Evolutionary conservation across 2,888 invertebrate species (phyloP).

Genomic region (Amphipoea lucens): DNA sequence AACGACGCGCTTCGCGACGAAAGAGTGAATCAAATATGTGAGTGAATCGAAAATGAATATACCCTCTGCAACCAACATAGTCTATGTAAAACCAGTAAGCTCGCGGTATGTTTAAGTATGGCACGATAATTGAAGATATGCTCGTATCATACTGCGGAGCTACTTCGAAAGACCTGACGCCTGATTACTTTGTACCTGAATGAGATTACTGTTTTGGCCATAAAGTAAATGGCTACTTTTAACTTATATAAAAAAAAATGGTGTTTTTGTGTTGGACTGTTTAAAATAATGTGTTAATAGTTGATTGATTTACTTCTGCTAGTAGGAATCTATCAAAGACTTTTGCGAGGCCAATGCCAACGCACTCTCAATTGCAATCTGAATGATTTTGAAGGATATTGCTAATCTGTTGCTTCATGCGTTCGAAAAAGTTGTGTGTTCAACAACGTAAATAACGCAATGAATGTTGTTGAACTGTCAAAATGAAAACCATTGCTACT

Average conservation of each 20-base stretch:
- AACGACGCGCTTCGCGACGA: neutral
- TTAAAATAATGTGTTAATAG: neutral
- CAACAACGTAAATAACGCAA: too few relatives aligned
- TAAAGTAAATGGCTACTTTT: constrained; percentile 47
- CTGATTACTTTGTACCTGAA: constrained; percentile 78
- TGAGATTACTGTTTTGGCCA: constrained; percentile 73
- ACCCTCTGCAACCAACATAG: constrained; percentile 37
- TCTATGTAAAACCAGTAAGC: constrained; percentile 80
- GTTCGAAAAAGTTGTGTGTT: too few relatives aligned
- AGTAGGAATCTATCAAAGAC: too few relatives aligned
- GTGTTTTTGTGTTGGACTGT: too few relatives aligned
- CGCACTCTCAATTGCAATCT: too few relatives aligned
- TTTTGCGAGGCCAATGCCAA: too few relatives aligned
- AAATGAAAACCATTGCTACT: too few relatives aligned
- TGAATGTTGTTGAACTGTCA: too few relatives aligned
- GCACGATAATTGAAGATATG: constrained; percentile 90
- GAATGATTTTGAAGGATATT: too few relatives aligned
- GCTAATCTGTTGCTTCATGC: too few relatives aligned
- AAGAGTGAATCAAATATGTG: neutral
- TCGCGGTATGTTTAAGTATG: constrained; percentile 89
- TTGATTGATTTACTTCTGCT: neutral
- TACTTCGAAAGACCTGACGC: constrained; percentile 81
- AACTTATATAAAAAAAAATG: neutral
- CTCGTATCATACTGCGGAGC: constrained; percentile 83
- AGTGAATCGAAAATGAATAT: neutral